Evolutionary conservation across 1,140 invertebrate species (phyloP), one percentile per base, ranked within the genome.

Genomic region (Sipha flava): DNA sequence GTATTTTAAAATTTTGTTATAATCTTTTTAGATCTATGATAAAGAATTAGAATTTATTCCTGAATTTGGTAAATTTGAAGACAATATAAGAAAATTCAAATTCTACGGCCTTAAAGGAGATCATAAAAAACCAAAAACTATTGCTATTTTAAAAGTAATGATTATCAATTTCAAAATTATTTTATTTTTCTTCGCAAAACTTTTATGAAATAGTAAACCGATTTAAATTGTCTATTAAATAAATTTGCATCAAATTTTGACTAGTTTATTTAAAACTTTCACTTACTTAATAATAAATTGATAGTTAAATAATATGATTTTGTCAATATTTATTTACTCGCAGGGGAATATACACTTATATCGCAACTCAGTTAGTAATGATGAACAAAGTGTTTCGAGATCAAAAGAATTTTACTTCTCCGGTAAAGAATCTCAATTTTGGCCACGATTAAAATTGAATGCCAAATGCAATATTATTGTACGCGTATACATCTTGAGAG

Each of bases 401-500:
- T 31, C 31, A 21, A 52, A 54, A 54, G 31, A 75, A 37, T 21
- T 54, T 21, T 21, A 23, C 16, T 75, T 23, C 16, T 14, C 43
- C 40, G 37, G 26, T 10, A n/a, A 21, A 0, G 21, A 37, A 59
- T 10, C 2, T 57, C 34, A 59, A 57, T 29, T 54, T 9, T 59
- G 73, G 73, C 73, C 52, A 16, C 21, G 10, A 26, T 18, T 77
- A 26, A 57, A 54, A 43, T 59, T 34, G 47, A 81, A 73, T 16
- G 47, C 43, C 9, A 68, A 81, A 40, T 62, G 81, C 6, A 45
- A 43, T 7, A 3, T 80, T 16, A 12, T 68, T 43, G 70, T 95
- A 4, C 87, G 95, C 72, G 88, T 95, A 0, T 97, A 96, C 85
- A 86, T 95, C 23, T 87, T 97, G 29, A 89, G 89, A 87, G 90